A percentile compares a stretch with the other conserved stretches of the same genome.
Conservation (phyloP, 2,888 invertebrate genomes). For the Cheilosia vulpina region DNA sequence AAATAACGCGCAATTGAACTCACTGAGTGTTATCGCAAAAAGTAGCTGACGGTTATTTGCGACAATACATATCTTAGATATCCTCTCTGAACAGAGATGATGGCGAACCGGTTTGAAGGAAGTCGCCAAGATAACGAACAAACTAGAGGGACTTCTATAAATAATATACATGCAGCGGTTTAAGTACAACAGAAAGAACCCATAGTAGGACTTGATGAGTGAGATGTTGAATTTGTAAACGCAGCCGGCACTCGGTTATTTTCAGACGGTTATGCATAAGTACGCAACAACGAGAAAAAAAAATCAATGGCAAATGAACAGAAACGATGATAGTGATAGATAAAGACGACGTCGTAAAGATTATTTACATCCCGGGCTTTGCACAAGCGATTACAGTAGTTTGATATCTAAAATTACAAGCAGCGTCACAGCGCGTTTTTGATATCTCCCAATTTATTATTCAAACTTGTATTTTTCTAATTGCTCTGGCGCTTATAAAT, state of each 20-base stretch:
- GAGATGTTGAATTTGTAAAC: neutral
- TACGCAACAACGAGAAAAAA: too few relatives aligned
- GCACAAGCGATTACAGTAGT: neutral
- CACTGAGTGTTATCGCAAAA: slow-evolving; percentile 39
- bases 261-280: too few relatives aligned
- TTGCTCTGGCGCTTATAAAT: neutral
- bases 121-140: slow-evolving; percentile 41
- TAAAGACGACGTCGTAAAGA: too few relatives aligned
- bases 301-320: too few relatives aligned
- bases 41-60: slow-evolving; percentile 23
- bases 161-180: neutral
- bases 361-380: too few relatives aligned
- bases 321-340: too few relatives aligned
- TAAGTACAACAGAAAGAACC: slow-evolving; percentile 8
- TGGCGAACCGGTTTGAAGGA: slow-evolving; percentile 34
- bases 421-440: neutral
- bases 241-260: too few relatives aligned
- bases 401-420: neutral
- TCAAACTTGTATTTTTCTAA: neutral
- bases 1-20: slow-evolving; percentile 20
- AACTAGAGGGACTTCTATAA: neutral
- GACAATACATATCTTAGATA: slow-evolving; percentile 1
- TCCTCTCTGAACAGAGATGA: slow-evolving; percentile 22
- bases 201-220: neutral
- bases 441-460: neutral